These are phyloP conservation scores for Pampusana beccarii DNA, from an alignment of 2,113 vertebrate species.

Conservation along the genomic window DNA sequence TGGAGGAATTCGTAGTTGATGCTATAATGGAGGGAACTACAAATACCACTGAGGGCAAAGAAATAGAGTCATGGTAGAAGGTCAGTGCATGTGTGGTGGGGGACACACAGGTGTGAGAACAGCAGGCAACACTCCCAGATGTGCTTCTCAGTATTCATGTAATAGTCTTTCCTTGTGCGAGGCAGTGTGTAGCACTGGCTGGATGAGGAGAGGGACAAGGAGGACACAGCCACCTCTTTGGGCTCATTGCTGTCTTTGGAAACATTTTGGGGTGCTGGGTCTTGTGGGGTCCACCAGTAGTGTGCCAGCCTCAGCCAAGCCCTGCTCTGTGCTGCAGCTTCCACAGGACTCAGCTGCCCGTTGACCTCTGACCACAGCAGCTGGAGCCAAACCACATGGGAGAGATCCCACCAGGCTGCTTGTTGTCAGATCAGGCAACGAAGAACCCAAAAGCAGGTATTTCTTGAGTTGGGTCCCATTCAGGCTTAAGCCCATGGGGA, in stretches of 20 bases:
- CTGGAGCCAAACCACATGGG: background rate
- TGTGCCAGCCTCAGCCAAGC: background rate
- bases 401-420: background rate
- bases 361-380: background rate
- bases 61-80: background rate
- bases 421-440: background rate
- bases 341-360: background rate
- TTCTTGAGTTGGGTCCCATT: accelerated
- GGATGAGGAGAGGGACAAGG: background rate
- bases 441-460: background rate
- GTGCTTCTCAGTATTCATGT: background rate
- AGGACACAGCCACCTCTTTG: background rate
- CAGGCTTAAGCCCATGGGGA: background rate
- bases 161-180: background rate
- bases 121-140: background rate
- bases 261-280: background rate
- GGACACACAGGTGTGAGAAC: background rate
- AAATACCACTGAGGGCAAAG: background rate
- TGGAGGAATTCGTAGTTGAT: background rate
- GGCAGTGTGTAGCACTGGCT: background rate
- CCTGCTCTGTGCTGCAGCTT: background rate
- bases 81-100: background rate
- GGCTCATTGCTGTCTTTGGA: background rate
- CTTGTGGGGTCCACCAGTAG: background rate
- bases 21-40: background rate